Evolutionary conservation across 2,888 invertebrate genomes (phyloP).

Genomic region (Miltochrista miniata): DNA sequence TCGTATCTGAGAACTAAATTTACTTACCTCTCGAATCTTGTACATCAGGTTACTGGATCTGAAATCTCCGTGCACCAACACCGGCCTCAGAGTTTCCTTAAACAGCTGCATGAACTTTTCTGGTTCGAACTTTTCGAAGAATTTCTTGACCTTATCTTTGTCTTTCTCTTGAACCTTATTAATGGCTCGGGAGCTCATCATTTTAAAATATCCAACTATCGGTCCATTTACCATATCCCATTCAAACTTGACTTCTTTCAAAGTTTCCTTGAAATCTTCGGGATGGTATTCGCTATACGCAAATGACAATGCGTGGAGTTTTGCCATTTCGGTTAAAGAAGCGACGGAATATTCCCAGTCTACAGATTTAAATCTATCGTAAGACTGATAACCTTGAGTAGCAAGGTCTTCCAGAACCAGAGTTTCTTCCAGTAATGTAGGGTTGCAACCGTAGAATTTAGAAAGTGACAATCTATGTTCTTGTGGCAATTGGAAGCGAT

Average conservation of each 20-base stretch:
- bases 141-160: not conserved
- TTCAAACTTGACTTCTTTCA: not conserved
- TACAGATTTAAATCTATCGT: constrained; percentile 32
- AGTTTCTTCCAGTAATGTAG: constrained; percentile 11
- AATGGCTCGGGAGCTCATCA: not conserved
- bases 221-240: not conserved
- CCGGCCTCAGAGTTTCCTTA: not conserved
- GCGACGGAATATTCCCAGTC: constrained; percentile 37
- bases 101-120: not conserved
- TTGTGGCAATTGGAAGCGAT: constrained; percentile 7
- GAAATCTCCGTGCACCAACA: constrained; percentile 34
- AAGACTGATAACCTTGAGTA: constrained; percentile 27
- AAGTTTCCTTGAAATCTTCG: constrained; percentile 18
- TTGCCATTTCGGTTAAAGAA: constrained; percentile 44
- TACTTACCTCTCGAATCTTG: constrained; percentile 25
- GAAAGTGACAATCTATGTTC: constrained; percentile 11
- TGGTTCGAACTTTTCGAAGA: not conserved
- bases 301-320: constrained; percentile 55
- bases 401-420: constrained; percentile 19
- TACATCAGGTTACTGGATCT: constrained; percentile 44
- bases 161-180: not conserved
- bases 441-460: constrained; percentile 13
- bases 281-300: constrained; percentile 39
- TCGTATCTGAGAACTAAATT: not conserved
- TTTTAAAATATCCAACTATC: not conserved